phyloP scores from a whole-genome alignment of 1,140 invertebrate species.

The Nixonia krombeini region DNA sequence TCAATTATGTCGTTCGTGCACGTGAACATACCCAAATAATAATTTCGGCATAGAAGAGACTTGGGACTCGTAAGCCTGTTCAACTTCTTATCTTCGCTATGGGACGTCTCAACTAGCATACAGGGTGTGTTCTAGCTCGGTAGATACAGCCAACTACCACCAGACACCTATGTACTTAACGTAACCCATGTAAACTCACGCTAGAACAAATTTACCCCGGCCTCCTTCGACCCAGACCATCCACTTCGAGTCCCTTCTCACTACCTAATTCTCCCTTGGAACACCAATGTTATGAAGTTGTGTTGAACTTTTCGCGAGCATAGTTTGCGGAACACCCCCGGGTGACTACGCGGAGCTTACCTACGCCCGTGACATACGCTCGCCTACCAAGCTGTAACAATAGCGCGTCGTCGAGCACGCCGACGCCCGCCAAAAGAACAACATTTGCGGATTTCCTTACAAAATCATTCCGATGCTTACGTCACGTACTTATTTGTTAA shows the following conservation, averaged over 20 bases:
- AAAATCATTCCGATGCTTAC: too few relatives aligned
- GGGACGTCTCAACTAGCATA: conserved; percentile 56
- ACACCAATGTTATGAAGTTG: conserved; percentile 67
- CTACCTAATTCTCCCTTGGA: conserved; percentile 36
- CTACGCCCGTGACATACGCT: conserved; percentile 31
- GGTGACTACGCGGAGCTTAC: conserved; percentile 53
- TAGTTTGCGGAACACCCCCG: conserved; percentile 62
- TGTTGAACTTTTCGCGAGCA: conserved; percentile 68
- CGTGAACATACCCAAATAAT: conserved; percentile 45
- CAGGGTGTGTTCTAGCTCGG: conserved; percentile 49
- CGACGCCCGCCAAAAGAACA: too few relatives aligned
- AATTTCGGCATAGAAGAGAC: conserved; percentile 31
- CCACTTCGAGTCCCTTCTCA: conserved; percentile 53
- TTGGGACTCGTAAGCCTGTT: conserved; percentile 35
- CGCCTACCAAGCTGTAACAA: conserved; percentile 24
- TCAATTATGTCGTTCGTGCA: conserved; percentile 12
- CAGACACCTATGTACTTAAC: conserved; percentile 71
- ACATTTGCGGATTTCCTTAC: too few relatives aligned
- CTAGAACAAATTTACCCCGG: conserved; percentile 69
- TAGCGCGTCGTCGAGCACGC: conserved; percentile 19
- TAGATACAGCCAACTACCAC: conserved; percentile 63
- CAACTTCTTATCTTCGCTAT: conserved; percentile 50
- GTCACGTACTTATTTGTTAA: too few relatives aligned
- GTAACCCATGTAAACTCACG: conserved; percentile 72
- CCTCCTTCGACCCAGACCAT: conserved; percentile 39